Base-by-base conservation (phyloP, 2,113 vertebrate genomes). In the Pachypanchax playfairii region DNA sequence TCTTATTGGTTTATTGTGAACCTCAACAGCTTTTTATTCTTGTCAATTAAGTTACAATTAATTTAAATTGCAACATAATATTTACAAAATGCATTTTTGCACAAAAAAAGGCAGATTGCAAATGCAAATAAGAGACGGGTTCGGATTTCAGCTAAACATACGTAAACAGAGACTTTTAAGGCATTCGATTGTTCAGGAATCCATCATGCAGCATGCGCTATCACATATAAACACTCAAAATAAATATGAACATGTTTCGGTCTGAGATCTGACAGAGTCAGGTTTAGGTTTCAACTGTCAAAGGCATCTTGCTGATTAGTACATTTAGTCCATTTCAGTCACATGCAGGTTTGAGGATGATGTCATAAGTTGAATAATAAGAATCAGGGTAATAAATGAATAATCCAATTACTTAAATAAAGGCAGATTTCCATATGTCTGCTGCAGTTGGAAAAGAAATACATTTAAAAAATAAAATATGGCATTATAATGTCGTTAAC, bases 151-250 rank as follows among this genome's bases (percentile, higher is more conserved):
- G 63, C 73, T 18, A 73, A 85, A 83, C 70, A 75, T 65, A 55
- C 56, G 69, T 78, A 70, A 74, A 81, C 74, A 75, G 21, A 54
- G 54, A 75, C 8, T 4, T 73, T 80, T 85, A 87, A 88, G 83
- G 88, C 85, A 80, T 80, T 76, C 9, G 42, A 57, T 78, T 51
- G 62, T 63, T 60, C 25, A 60, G 29, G 56, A 53, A 36, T 4
- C 18, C 52, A 35, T 20, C n/a, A 5, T 62, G 58, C 57, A 63
- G 33, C 21, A 60, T 51, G 21, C 24, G 33, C 43, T 49, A 56
- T 47, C 42, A 52, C 11, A 14, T 48, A 33, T 4, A 2, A 38
- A 51, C 22, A 0, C 17, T 12, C 31, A 3, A 35, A 48, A 54
- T 50, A 39, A 15, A 22, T 47, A 14, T 17, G 28, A 35, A 12